Conservation (phyloP, 2,797 vertebrate species). For the Protonibea diacanthus region DNA sequence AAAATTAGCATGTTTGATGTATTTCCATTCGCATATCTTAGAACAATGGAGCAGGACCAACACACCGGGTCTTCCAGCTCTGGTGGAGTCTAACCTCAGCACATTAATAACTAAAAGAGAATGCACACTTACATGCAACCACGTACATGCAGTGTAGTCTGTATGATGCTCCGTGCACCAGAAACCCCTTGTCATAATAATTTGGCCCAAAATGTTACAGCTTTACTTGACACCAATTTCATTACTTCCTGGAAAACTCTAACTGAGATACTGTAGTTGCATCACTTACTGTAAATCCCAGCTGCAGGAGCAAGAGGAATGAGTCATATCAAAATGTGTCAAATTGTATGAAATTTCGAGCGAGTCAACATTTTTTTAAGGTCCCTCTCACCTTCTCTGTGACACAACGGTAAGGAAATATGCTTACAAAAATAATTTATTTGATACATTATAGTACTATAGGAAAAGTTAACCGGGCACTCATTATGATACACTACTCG, state of each 20-base stretch:
- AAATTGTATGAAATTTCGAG: slow-evolving; percentile 1
- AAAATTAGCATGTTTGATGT: no score
- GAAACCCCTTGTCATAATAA: not conserved
- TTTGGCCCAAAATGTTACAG: not conserved
- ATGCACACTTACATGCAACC: no score
- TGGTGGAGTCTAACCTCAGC: not conserved
- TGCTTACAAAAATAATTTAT: not conserved
- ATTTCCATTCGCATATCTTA: no score
- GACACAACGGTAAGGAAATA: not conserved
- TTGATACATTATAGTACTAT: not conserved
- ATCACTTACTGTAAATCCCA: not conserved
- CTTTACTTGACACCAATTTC: not conserved
- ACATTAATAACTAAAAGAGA: not conserved
- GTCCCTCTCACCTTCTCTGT: not conserved
- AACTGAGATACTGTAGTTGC: not conserved
- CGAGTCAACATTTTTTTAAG: not conserved
- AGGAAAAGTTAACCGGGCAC: not conserved
- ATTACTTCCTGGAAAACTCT: not conserved
- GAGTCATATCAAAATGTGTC: slow-evolving; percentile 26
- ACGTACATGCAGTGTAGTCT: not conserved
- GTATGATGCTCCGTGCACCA: not conserved
- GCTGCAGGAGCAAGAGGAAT: not conserved
- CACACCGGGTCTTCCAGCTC: no score
- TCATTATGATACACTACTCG: not conserved
- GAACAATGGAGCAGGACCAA: no score